Evolutionary conservation across 2,113 vertebrate genomes (phyloP).

Genomic region (Scolopax mira): DNA sequence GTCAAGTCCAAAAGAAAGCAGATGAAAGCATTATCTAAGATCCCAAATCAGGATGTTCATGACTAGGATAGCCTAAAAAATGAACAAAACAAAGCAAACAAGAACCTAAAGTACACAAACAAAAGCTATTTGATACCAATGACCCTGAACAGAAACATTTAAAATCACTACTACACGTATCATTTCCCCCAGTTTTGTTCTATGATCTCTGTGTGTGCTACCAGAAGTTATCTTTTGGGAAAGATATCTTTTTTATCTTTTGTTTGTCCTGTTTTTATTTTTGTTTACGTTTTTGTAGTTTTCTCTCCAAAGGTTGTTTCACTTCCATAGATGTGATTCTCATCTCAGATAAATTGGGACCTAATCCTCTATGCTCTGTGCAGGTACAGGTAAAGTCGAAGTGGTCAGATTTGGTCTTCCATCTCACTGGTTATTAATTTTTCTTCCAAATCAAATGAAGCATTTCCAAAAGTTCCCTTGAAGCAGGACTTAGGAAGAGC

Average conservation of each 20-base stretch:
- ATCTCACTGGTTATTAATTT: neutral
- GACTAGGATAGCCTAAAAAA: neutral
- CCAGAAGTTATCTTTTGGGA: neutral
- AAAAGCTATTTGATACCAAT: neutral
- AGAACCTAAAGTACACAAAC: neutral
- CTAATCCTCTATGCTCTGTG: neutral
- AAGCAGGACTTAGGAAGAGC: neutral
- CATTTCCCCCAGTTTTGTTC: neutral
- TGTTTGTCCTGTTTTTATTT: too few species aligned
- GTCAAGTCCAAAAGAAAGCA: conserved; percentile 56
- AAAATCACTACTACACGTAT: neutral
- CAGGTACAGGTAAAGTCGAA: neutral
- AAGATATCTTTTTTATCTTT: neutral
- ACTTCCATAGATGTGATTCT: neutral
- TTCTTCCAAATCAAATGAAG: neutral
- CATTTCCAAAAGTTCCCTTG: neutral
- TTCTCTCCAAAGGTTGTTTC: neutral
- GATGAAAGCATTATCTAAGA: conserved; percentile 39
- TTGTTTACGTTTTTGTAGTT: neutral
- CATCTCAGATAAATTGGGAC: neutral
- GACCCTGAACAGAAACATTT: neutral
- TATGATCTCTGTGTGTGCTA: neutral
- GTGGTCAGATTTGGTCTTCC: neutral
- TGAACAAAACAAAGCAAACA: neutral
- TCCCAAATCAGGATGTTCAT: conserved; percentile 41